These are phyloP conservation scores for Spodoptera litura DNA, from an alignment of 1,140 invertebrate genomes.

Conservation along the genomic window DNA sequence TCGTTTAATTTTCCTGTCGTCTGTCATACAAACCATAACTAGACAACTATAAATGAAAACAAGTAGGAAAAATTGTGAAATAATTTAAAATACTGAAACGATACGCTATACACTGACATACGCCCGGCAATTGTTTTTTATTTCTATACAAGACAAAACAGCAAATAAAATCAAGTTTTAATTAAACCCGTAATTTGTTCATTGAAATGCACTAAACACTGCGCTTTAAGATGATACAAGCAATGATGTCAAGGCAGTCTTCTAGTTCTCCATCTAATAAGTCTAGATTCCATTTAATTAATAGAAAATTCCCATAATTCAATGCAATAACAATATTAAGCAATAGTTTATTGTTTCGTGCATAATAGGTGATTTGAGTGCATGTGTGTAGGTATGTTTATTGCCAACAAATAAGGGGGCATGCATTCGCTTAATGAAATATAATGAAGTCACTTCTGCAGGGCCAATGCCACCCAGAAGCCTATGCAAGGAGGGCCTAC, in stretches of 20 bases:
- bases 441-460: constrained; percentile 9
- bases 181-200: constrained; percentile 6
- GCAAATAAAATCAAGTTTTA: neutral
- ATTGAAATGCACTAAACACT: constrained; percentile 35
- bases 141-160: neutral
- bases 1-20: no score
- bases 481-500: constrained; percentile 33
- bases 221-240: constrained; percentile 55
- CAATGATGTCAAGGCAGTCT: constrained; percentile 64
- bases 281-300: constrained; percentile 51
- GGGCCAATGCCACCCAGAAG: constrained; percentile 35
- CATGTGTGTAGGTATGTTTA: constrained; percentile 9
- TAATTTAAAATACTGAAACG: no score
- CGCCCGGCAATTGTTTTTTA: neutral
- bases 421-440: constrained; percentile 26
- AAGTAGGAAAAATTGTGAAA: no score
- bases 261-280: constrained; percentile 54
- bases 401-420: constrained; percentile 5
- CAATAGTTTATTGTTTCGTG: constrained; percentile 28
- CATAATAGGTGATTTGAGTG: constrained; percentile 9
- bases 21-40: no score
- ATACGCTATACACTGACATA: neutral
- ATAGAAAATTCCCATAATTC: constrained; percentile 45
- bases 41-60: no score
- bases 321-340: constrained; percentile 25